Base-by-base conservation (phyloP, 2,797 vertebrate genomes). In the Sebastes umbrosus region DNA sequence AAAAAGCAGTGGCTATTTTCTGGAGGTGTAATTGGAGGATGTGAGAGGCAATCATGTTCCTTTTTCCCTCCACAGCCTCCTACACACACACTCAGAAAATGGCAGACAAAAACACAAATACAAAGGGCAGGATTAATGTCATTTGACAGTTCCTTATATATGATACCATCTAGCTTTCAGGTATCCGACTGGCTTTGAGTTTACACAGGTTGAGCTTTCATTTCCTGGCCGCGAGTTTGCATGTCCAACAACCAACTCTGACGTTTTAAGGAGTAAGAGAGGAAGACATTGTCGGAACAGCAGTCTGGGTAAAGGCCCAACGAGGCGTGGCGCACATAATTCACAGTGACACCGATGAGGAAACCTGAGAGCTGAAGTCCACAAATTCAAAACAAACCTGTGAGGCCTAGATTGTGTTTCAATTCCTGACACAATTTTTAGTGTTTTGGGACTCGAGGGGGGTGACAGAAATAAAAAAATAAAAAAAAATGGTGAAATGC, bases 141-240 rank as follows among this genome's bases (percentile, higher is more conserved):
- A 88, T 84, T 83, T 91, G 92, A 94, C 95, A 95, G 92, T 46
- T 90, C 87, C 83, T 82, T 93, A 69, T 68, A 88, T 50, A 84
- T 73, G 93, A 95, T 93, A 94, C 90, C 89, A 90, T 93, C 87
- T 84, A 85, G 86, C 86, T 90, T 93, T 92, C 86, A 91, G 88
- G 89, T 90, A 86, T 84, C 89, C 34, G 68, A 84, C 87, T 77
- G 84, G 83, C 80, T 90, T 85, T 83, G 84, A 93, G 91, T 95
- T 93, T 92, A 93, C 84, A 92, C 91, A 94, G 88, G 88, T 91
- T 93, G 88, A 94, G 92, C 90, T 92, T 94, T 93, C 88, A 91
- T 93, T 95, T 95, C 92, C 93, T 94, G 91, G 79, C 90, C 83
- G 76, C 20, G 20, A 84, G 87, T 89, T 86, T 86, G 74, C 85